Base-by-base conservation (phyloP, 1,140 invertebrate genomes). In the Lepidurus apus region DNA sequence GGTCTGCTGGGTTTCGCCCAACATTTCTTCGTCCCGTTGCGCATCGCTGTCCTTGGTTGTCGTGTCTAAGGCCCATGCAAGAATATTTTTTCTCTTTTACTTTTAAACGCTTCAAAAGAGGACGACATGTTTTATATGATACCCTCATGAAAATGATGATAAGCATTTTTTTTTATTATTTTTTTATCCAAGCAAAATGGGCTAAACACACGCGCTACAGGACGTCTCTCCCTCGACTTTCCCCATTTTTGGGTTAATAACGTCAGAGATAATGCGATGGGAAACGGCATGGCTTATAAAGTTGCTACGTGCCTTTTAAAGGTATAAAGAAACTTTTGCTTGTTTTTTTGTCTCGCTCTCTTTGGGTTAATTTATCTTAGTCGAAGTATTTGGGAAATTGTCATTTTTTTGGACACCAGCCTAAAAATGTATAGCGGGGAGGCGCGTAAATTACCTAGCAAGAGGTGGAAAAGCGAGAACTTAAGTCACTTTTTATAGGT, bases 161-260 rank as follows among this genome's bases (percentile, higher is more conserved):
- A 65, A 65, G 53, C 53, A 65, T 13, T 21, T 65, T 13, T 65
- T 21, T 13, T 0, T 65, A 3, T 65, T 65, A 21, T 13, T 21
- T 65, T 13, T 65, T 65, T 65, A 7, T 65, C 53, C 53, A 65
- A 21, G 53, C 34, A 4, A 65, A 65, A 65, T 21, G 53, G 53
- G 53, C 53, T 65, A 65, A 34, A 34, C 53, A 65, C 53, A 65
- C 53, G 53, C 53, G 53, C 53, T 65, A 13, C 53, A 65, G 53
- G 53, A 65, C 53, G 53, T 65, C 53, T 9, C 53, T 7, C 53
- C 21, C 53, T 65, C 53, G 17, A 13, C 13, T 65, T 65, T 65
- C 53, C 53, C 53, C 53, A 65, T 65, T 65, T 65, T 65, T 65
- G 53, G 53, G 53, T 65, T 65, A 65, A 65, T 65, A 65, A 65